phyloP scores from a whole-genome alignment of 2,797 vertebrate genomes.

The Galaxias olidus region DNA sequence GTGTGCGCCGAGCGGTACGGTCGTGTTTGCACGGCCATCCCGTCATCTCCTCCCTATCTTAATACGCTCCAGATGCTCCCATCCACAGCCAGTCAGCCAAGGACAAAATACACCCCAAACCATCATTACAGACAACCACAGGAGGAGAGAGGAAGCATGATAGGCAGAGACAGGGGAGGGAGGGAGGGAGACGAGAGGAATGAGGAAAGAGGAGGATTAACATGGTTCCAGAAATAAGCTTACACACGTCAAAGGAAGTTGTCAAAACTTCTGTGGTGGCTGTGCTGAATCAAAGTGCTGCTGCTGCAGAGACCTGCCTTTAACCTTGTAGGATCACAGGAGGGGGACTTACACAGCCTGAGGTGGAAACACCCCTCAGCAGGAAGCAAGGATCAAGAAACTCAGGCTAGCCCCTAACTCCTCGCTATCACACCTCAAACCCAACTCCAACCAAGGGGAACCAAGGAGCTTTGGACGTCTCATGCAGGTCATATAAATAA shows the following conservation, averaged over 20 bases:
- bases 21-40: conserved; percentile 55
- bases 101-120: conserved; percentile 56
- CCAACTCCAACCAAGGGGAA: too few relatives aligned
- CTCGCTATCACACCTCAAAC: too few relatives aligned
- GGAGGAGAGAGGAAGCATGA: conserved; percentile 29
- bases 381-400: too few relatives aligned
- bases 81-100: conserved; percentile 67
- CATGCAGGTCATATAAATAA: too few relatives aligned
- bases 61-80: conserved; percentile 71
- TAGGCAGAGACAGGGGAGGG: conserved; percentile 43
- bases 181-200: conserved; percentile 4
- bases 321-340: conserved; percentile 54
- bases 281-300: conserved; percentile 56
- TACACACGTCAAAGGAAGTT: conserved; percentile 63
- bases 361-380: neutral
- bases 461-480: too few relatives aligned
- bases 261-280: conserved; percentile 51
- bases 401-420: too few relatives aligned
- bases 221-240: conserved; percentile 69
- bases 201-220: conserved; percentile 58
- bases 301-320: conserved; percentile 54
- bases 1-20: conserved; percentile 24
- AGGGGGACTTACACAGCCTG: conserved; percentile 4
- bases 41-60: conserved; percentile 56
- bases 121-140: conserved; percentile 71